Evolutionary conservation across 35 echinoderm and acorn worm genomes (phyloP), one percentile per base, ranked within the genome.

Genomic region (Patiria miniata): DNA sequence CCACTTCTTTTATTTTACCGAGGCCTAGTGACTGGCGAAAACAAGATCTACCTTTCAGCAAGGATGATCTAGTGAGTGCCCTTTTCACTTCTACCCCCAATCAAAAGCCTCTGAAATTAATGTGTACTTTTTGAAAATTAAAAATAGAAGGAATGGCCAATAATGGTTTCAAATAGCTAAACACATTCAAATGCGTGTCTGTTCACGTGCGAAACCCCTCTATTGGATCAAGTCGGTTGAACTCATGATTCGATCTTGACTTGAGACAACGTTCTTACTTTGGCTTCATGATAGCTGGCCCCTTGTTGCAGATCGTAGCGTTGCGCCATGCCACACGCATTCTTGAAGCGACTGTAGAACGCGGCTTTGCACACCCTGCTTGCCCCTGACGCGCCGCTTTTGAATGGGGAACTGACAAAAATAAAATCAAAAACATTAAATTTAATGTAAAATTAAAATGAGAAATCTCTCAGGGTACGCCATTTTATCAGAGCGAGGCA

Each of bases 361-460:
- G 95, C 83, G 12, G 89, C 89, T 30, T 98, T 98, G 37, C 95
- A 98, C 0, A 98, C 30, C 37, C 95, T 68, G 79, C 95, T 98
- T 10, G 91, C 95, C 51, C 85, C 92, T 55, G 54, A 69, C 32
- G 88, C 29, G 39, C 91, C 92, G 60, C 85, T 91, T 37, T 85
- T 93, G 50, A 98, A 94, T 60, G 95, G 95, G n/a, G 95, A 98
- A 39, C 95, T 98, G 78, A 8, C 54, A 4, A 47, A 51, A 61
- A 58, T 15, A 29, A 39, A 47, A 47, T 58, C n/a, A 58, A 15
- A 58, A 15, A 58, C 14, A 58, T 58, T 58, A 58, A 58, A 15
- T 15, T 58, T 15, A 14, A 58, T 58, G 14, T 58, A 14, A 19
- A 10, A 12, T 33, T 17, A 17, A 78, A 17, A 10, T 33, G 16